Conservation (phyloP, 2,113 vertebrate genomes). For the Irena cyanogastra region DNA sequence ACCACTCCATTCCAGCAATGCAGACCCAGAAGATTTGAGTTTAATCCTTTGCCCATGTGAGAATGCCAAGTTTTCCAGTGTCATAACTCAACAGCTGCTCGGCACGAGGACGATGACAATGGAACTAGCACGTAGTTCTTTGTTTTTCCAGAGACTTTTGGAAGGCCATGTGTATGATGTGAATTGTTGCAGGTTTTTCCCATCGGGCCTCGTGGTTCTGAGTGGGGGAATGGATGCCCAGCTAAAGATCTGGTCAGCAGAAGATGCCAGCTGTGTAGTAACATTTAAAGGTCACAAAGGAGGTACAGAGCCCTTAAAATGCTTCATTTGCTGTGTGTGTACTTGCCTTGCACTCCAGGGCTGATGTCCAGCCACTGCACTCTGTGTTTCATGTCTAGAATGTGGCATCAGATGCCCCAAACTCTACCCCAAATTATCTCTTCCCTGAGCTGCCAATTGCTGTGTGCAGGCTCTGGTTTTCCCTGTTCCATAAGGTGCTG, state of each 20-base stretch:
- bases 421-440: neutral
- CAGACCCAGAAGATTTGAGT: neutral
- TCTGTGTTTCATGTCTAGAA: neutral
- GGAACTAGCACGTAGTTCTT: conserved; percentile 60
- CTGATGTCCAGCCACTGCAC: neutral
- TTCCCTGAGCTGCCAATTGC: neutral
- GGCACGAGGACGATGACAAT: neutral
- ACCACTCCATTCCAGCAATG: rapidly evolving
- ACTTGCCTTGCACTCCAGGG: neutral
- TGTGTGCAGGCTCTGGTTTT: neutral
- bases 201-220: conserved; percentile 79
- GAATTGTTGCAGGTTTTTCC: conserved; percentile 82
- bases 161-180: conserved; percentile 81
- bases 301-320: conserved; percentile 54
- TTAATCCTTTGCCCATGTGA: neutral
- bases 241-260: conserved; percentile 80
- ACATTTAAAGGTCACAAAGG: conserved; percentile 80
- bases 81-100: neutral
- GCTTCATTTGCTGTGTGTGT: neutral
- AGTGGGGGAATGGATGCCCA: conserved; percentile 81
- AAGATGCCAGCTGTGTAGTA: conserved; percentile 75
- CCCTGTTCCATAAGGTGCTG: neutral
- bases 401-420: neutral
- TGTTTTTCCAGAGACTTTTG: conserved; percentile 77
- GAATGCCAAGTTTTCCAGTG: neutral